A percentile compares a stretch with the other conserved stretches of the same genome.
Conservation (phyloP, 2,888 invertebrate genomes). For the Shargacucullia verbasci region DNA sequence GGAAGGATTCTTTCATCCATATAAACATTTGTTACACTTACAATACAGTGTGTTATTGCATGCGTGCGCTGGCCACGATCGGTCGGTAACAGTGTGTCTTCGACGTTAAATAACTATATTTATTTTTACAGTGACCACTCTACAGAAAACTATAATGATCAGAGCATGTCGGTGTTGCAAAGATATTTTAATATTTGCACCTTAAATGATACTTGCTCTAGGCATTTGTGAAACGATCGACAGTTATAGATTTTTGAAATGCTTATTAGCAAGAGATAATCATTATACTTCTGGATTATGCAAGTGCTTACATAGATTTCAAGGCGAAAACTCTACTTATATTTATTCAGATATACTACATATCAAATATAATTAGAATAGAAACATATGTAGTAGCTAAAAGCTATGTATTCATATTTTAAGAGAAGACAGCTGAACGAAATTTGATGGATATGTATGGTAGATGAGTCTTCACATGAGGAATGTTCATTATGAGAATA, state of each 20-base stretch:
- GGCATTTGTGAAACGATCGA: constrained; percentile 78
- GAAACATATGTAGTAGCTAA: constrained; percentile 9
- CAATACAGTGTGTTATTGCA: constrained; percentile 61
- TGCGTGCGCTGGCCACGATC: constrained; percentile 64
- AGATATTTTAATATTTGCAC: constrained; percentile 85
- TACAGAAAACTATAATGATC: constrained; percentile 85
- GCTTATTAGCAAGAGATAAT: constrained; percentile 53
- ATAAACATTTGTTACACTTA: constrained; percentile 27
- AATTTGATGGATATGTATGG: constrained; percentile 4
- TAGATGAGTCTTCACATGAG: neutral
- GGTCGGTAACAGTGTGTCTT: constrained; percentile 65
- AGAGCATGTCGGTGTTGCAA: constrained; percentile 85
- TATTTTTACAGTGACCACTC: constrained; percentile 88
- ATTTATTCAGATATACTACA: constrained; percentile 17
- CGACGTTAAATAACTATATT: constrained; percentile 85
- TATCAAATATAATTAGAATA: constrained; percentile 18
- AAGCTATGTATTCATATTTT: constrained; percentile 3
- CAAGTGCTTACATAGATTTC: constrained; percentile 23
- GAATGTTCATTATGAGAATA: neutral
- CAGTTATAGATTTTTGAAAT: constrained; percentile 65
- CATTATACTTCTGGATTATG: constrained; percentile 43
- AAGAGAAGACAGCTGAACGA: constrained; percentile 5
- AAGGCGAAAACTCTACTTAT: constrained; percentile 15
- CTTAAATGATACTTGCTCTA: constrained; percentile 81
- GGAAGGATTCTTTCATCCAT: constrained; percentile 26